Evolutionary conservation across 2,797 vertebrate genomes (phyloP).

Genomic region (Rhinoraja longicauda): DNA sequence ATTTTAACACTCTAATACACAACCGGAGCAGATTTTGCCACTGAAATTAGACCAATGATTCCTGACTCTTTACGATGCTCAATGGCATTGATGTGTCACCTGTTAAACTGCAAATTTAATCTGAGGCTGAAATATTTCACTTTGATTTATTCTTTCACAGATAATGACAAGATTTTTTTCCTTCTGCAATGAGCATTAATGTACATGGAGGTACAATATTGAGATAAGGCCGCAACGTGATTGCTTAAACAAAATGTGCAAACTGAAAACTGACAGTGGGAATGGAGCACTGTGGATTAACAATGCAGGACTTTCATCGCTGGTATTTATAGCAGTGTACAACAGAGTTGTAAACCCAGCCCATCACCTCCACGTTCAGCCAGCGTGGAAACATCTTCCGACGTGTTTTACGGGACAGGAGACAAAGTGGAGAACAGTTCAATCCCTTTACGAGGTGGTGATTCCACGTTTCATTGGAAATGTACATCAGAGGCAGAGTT

Average conservation of each 20-base stretch:
- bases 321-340: background rate
- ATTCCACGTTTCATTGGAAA: background rate
- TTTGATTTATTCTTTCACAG: conserved; percentile 18
- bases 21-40: background rate
- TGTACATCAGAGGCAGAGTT: too few relatives aligned
- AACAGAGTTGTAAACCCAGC: background rate
- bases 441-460: background rate
- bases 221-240: background rate
- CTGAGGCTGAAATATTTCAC: background rate
- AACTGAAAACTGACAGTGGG: background rate
- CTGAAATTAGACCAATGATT: background rate
- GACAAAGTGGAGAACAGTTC: background rate
- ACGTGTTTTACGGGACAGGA: too few relatives aligned
- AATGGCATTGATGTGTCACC: background rate
- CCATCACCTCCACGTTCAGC: background rate
- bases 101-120: background rate
- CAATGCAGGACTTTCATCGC: background rate
- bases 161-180: background rate
- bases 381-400: background rate
- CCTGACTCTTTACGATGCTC: background rate
- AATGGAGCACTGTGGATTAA: background rate
- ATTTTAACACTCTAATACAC: background rate
- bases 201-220: background rate
- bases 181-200: background rate
- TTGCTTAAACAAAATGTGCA: conserved; percentile 25